Conservation (phyloP, 2,888 invertebrate species). For the Torymus texanus region DNA sequence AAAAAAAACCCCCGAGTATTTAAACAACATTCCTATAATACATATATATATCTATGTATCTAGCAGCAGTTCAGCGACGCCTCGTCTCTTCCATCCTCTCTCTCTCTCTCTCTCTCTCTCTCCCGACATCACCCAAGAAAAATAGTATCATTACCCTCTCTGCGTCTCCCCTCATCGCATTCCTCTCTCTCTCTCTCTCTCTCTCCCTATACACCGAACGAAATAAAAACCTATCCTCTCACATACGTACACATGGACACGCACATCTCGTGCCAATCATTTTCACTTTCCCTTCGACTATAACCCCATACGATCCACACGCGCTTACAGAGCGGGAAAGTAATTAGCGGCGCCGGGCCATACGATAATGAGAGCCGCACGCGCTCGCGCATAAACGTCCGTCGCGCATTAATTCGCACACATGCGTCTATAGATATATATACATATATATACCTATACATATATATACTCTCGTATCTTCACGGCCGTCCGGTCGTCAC, state of each 20-base stretch:
- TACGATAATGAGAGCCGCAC: slow-evolving; percentile 38
- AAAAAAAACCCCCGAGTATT: too few species aligned
- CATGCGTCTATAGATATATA: not conserved
- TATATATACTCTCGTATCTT: not conserved
- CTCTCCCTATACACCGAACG: too few species aligned
- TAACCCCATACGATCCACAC: too few species aligned
- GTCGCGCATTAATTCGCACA: slow-evolving; percentile 44
- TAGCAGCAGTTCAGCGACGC: too few species aligned
- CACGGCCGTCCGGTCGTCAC: slow-evolving; percentile 54
- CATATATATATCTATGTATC: too few species aligned
- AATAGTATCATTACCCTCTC: too few species aligned
- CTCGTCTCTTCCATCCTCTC: too few species aligned
- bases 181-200: too few species aligned
- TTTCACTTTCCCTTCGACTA: slow-evolving; percentile 45
- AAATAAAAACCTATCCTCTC: not conserved
- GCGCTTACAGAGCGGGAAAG: slow-evolving; percentile 10
- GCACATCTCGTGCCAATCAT: slow-evolving; percentile 38
- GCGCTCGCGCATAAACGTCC: slow-evolving; percentile 21
- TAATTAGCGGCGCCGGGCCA: slow-evolving; percentile 48
- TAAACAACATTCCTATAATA: too few species aligned
- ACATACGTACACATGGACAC: not conserved
- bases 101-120: too few species aligned
- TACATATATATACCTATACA: not conserved
- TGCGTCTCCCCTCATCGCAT: too few species aligned
- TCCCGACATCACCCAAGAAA: too few species aligned